Percentiles rank a stretch among this genome's conserved stretches.
Conservation (phyloP, 2,113 vertebrate species). For the Prochilodus magdalenae region DNA sequence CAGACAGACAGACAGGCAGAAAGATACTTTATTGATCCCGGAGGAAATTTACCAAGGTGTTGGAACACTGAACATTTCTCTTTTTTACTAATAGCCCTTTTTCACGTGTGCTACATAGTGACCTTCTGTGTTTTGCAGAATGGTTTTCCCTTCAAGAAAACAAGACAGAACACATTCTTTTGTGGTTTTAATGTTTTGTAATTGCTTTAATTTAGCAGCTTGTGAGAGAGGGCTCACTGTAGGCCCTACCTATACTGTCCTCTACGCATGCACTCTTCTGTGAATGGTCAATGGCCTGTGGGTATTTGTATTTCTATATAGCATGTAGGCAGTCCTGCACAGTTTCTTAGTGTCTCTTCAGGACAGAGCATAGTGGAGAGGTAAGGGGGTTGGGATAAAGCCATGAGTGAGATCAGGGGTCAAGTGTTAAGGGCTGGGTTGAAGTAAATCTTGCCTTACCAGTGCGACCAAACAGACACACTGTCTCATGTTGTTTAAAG, state of each 20-base stretch:
- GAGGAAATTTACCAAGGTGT: too few species aligned
- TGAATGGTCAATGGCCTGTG: conserved; percentile 10
- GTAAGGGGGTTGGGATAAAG: background rate
- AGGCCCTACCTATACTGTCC: too few species aligned
- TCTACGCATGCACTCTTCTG: background rate
- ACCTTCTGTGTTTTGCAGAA: too few species aligned
- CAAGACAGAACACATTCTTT: too few species aligned
- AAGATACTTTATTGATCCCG: too few species aligned
- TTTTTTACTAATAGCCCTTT: background rate
- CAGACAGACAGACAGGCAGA: too few species aligned
- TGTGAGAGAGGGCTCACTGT: too few species aligned
- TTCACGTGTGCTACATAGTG: background rate
- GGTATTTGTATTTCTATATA: background rate
- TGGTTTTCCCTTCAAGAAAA: too few species aligned
- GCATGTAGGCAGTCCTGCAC: too few species aligned
- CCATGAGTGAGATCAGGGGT: background rate
- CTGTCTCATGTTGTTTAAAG: conserved; percentile 61
- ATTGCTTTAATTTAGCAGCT: too few species aligned
- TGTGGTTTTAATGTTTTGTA: too few species aligned
- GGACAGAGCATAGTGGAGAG: background rate
- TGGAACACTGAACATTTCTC: background rate
- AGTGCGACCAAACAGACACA: conserved; percentile 52
- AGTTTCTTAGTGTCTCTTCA: background rate
- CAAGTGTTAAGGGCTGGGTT: conserved; percentile 3
- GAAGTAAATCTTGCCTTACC: conserved; percentile 62